Percentiles rank a stretch among this genome's conserved stretches.
phyloP scores from a whole-genome alignment of 2,888 invertebrate genomes.

The Cephus sareptanus region DNA sequence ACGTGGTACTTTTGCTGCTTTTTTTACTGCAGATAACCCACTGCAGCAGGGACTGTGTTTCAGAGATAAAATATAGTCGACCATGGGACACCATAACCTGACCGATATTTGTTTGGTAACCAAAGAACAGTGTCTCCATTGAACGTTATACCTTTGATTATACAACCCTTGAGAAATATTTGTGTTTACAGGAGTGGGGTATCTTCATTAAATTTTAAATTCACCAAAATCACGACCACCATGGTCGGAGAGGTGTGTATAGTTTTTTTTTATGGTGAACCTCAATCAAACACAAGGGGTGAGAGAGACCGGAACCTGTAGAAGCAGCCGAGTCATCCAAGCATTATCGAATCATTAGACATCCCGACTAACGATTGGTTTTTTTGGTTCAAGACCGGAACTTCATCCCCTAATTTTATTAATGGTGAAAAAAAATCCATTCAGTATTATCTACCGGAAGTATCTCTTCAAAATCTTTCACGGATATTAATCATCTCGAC shows the following conservation, averaged over 20 bases:
- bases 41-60: not conserved
- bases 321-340: not conserved
- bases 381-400: not conserved
- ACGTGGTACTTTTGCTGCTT: not conserved
- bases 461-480: not conserved
- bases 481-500: not conserved
- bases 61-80: conserved; percentile 6
- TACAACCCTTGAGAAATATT: not conserved
- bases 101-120: not conserved
- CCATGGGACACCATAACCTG: not conserved
- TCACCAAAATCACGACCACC: not conserved
- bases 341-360: not conserved
- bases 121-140: not conserved
- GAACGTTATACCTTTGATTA: not conserved
- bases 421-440: not conserved
- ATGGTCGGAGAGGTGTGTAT: not conserved
- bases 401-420: conserved; percentile 1
- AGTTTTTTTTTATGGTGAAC: not conserved
- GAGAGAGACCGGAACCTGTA: not conserved
- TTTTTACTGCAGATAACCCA: not conserved
- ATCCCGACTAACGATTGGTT: not conserved
- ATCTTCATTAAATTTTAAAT: not conserved
- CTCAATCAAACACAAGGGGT: not conserved
- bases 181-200: not conserved
- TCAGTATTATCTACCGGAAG: not conserved